Evolutionary conservation across 2,113 vertebrate species (phyloP), one percentile per base, ranked within the genome.

Genomic region (Gadus chalcogrammus): DNA sequence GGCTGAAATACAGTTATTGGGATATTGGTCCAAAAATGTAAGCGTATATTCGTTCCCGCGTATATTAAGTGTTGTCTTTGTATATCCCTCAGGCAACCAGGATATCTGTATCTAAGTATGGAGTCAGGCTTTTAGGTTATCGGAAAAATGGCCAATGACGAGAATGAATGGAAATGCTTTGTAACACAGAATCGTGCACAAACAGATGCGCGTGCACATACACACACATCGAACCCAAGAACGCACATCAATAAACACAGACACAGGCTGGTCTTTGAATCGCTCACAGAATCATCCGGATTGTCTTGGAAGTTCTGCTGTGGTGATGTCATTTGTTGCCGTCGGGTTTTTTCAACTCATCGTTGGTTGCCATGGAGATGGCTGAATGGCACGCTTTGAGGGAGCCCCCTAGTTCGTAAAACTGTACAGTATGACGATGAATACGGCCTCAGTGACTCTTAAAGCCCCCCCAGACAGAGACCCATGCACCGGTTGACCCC

Each of bases 311-410:
- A 61, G 48, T 72, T 3, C 28, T 31, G 2, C 28, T 31, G 28
- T 5, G 5, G 3, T 31, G 28, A 31, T 31, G 28, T 31, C 35
- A 22, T 16, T 71, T 72, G 31, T 74, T 18, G 62, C 65, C 13
- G 22, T 61, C 27, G 22, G 18, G 8, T 15, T 61, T 77, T 64
- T 68, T 66, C 52, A 24, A 66, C 4, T 15, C 38, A 24, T 38
- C 11, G 24, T 58, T 17, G 69, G 70, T 71, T 27, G 68, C 76
- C 73, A 75, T 75, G 74, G 22, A 56, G 78, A 77, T 76, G 48
- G 66, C 71, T 76, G 61, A 77, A 79, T 72, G 76, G 67, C 68
- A 27, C 64, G 42, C 61, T 72, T 67, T 76, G 66, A 75, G 64
- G 13, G 42, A 48, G 13, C 31, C 9, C 9, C 24, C 31, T 56